These are phyloP conservation scores for Geothlypis trichas DNA, from an alignment of 2,113 vertebrate genomes.

Conservation along the genomic window DNA sequence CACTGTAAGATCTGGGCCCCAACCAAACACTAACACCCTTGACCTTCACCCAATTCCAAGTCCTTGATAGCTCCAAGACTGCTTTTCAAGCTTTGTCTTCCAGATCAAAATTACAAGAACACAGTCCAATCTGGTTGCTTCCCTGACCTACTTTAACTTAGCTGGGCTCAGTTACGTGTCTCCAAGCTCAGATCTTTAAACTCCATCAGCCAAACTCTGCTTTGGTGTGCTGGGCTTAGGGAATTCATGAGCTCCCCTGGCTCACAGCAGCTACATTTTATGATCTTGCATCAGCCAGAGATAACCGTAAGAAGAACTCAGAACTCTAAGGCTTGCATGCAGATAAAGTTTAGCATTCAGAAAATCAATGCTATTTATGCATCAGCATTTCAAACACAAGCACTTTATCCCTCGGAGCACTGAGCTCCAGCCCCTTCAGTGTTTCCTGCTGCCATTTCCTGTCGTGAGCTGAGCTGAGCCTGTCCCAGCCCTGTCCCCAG, in stretches of 20 bases:
- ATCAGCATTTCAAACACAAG: neutral
- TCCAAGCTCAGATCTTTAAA: neutral
- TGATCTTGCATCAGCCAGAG: neutral
- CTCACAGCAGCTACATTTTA: neutral
- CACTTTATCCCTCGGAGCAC: neutral
- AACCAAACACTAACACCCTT: neutral
- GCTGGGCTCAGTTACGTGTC: neutral
- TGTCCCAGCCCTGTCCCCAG: neutral
- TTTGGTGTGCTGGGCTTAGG: neutral
- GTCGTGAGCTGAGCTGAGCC: neutral
- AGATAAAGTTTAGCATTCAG: neutral
- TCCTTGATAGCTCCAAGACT: neutral
- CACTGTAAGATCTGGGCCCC: neutral
- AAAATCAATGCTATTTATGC: neutral
- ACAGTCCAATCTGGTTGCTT: neutral
- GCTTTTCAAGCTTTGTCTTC: neutral
- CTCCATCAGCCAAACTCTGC: neutral
- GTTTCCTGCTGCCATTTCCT: slow-evolving; percentile 68
- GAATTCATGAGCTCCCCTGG: neutral
- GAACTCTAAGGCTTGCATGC: neutral
- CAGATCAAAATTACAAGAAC: neutral
- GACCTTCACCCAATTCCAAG: slow-evolving; percentile 19
- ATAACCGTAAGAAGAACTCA: neutral
- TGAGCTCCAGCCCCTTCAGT: slow-evolving; percentile 8
- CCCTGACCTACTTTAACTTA: neutral